Conservation (phyloP, 2,888 invertebrate genomes). For the Allacma fusca region DNA sequence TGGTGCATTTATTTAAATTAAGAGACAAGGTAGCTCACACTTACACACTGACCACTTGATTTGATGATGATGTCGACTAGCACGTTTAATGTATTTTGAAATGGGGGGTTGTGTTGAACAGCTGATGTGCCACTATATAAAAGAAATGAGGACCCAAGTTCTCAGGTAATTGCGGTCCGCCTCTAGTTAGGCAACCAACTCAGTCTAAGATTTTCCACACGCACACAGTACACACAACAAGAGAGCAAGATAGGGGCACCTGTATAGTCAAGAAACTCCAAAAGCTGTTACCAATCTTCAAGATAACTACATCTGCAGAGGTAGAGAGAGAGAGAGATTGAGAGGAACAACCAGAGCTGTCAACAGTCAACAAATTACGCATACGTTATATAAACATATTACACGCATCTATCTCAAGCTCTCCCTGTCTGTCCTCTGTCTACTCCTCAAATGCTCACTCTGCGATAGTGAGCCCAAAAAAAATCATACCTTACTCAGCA, state of each 20-base stretch:
- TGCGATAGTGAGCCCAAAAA: too few species aligned
- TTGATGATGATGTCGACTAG: constrained; percentile 23
- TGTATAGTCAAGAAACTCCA: neutral
- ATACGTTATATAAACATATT: constrained; percentile 35
- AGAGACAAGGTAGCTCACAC: constrained; percentile 13
- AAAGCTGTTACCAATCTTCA: neutral
- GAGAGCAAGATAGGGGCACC: neutral
- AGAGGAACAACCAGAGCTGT: constrained; percentile 2
- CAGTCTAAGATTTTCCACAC: constrained; percentile 1
- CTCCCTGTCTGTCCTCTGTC: neutral
- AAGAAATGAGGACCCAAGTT: constrained; percentile 27
- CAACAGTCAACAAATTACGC: constrained; percentile 22
- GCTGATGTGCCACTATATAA: constrained; percentile 39
- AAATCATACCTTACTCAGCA: too few species aligned
- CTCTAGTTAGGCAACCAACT: constrained; percentile 40
- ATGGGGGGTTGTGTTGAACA: constrained; percentile 15
- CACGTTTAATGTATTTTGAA: neutral
- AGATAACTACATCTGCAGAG: neutral
- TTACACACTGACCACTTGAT: neutral
- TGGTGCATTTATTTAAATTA: constrained; percentile 4
- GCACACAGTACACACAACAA: neutral
- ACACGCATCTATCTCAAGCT: constrained; percentile 15
- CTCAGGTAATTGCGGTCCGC: constrained; percentile 31
- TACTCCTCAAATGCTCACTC: neutral
- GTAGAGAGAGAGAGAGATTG: neutral